These are phyloP conservation scores for Callipepla californica DNA, from an alignment of 2,113 vertebrate species.

Conservation along the genomic window DNA sequence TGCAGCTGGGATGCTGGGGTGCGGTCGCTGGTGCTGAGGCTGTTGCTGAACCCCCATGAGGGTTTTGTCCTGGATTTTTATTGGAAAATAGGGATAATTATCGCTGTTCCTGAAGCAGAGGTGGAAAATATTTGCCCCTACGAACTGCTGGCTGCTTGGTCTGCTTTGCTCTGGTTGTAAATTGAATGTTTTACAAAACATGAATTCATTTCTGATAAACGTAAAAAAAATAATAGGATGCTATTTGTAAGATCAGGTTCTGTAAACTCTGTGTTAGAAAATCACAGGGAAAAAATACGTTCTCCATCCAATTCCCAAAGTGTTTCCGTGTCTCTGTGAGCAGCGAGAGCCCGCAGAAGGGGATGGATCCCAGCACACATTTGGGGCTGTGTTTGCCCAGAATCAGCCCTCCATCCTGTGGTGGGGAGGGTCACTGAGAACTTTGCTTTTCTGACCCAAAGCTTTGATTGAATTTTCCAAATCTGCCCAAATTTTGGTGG, in stretches of 20 bases:
- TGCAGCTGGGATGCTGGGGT: rapidly evolving
- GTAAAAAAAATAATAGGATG: too few relatives aligned
- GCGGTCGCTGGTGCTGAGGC: rapidly evolving
- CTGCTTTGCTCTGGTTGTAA: rapidly evolving
- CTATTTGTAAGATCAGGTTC: background rate
- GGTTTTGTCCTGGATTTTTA: background rate
- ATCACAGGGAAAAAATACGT: background rate
- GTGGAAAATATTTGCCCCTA: background rate
- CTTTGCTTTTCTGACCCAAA: background rate
- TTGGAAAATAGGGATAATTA: background rate
- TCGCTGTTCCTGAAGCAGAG: background rate
- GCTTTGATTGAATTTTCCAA: background rate
- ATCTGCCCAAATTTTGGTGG: rapidly evolving
- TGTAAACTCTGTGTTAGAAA: background rate
- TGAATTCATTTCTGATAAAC: too few relatives aligned
- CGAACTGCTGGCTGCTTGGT: background rate
- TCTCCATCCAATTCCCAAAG: background rate
- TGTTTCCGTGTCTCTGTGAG: background rate
- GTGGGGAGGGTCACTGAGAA: too few relatives aligned
- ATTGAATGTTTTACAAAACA: too few relatives aligned
- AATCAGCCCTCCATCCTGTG: background rate
- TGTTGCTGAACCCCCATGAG: too few relatives aligned
- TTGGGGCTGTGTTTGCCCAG: background rate
- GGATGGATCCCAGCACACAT: background rate
- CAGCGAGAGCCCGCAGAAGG: background rate